phyloP scores from a whole-genome alignment of 2,797 vertebrate species.

The Remorina albescens region DNA sequence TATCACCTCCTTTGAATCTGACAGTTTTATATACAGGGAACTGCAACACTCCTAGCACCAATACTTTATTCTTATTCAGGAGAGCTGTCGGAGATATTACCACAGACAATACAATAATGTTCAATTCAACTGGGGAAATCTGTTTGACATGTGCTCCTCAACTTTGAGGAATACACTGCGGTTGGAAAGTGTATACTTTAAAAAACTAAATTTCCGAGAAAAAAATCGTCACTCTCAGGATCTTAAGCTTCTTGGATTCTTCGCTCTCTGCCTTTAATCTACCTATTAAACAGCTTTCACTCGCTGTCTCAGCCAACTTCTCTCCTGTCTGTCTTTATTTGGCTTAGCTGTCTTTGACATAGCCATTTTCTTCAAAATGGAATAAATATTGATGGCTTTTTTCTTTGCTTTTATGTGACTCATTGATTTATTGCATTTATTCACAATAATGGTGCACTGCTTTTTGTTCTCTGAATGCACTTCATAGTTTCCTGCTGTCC shows the following conservation, averaged over 20 bases:
- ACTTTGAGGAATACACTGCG: not conserved
- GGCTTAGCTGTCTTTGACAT: constrained; percentile 4
- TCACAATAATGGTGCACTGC: not conserved
- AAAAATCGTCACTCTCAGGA: constrained; percentile 2
- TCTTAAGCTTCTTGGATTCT: constrained; percentile 6
- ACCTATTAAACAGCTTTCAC: constrained; percentile 35
- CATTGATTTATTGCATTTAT: not conserved
- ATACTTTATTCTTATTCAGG: not conserved
- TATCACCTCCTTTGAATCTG: not conserved
- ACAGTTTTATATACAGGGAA: not conserved
- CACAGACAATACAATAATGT: not conserved
- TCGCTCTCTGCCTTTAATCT: constrained; percentile 3
- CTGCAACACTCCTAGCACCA: not conserved
- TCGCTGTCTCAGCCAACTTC: constrained; percentile 14
- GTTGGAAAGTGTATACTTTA: not conserved
- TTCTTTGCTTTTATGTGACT: constrained; percentile 1
- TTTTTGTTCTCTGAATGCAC: not conserved
- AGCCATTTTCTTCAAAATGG: not conserved
- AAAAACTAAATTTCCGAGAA: not conserved
- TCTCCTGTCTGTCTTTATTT: constrained; percentile 27
- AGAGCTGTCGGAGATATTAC: not conserved
- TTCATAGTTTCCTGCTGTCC: not conserved
- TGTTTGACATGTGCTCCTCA: not conserved
- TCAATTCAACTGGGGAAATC: not conserved
- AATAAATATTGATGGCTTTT: constrained; percentile 11